Evolutionary conservation across 2,113 vertebrate species (phyloP).

Genomic region (Tragelaphus strepsiceros): DNA sequence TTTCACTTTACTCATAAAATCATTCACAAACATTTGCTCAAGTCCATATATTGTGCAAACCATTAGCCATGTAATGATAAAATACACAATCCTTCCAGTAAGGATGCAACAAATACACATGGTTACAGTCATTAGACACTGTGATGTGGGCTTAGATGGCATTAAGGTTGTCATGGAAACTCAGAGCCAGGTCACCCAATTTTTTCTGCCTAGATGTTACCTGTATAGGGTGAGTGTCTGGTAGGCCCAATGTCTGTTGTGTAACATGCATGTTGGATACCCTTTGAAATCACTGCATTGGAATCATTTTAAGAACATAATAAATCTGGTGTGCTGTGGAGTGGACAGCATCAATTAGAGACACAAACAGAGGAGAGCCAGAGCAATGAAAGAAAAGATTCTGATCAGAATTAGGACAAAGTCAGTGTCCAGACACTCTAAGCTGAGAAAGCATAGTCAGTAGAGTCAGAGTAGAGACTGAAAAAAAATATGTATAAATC

Average conservation of each 20-base stretch:
- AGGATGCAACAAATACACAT: background rate
- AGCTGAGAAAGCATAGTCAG: background rate
- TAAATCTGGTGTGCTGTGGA: background rate
- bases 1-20: background rate
- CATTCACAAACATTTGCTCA: background rate
- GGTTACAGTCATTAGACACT: background rate
- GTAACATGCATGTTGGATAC: rapidly evolving
- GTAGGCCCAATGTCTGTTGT: background rate
- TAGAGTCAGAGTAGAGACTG: background rate
- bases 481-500: background rate
- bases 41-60: background rate
- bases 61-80: background rate
- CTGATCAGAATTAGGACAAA: background rate
- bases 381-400: background rate
- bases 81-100: background rate
- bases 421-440: background rate
- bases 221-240: background rate
- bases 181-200: background rate
- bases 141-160: background rate
- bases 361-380: background rate
- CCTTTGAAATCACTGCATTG: background rate
- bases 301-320: background rate
- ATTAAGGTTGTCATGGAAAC: background rate
- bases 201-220: background rate
- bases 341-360: background rate